Conservation (phyloP, 2,797 vertebrate species). For the Echeneis naucrates region DNA sequence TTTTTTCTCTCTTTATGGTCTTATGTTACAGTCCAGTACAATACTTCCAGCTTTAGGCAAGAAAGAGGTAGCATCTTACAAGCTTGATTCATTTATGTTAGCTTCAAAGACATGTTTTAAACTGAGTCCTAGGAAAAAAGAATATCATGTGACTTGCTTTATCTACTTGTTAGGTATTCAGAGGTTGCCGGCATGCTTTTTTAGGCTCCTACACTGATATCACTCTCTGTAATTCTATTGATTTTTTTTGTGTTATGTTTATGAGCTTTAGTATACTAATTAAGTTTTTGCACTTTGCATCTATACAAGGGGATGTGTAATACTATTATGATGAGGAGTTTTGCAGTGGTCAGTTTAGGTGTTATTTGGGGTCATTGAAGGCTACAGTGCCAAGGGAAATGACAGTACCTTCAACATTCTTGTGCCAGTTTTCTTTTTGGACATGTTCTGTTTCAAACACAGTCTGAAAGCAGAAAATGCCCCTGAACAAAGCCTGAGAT, state of each 20-base stretch:
- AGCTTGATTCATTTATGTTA: constrained; percentile 95
- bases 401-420: constrained; percentile 76
- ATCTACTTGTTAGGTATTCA: constrained; percentile 95
- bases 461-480: constrained; percentile 52
- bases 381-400: constrained; percentile 71
- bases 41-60: constrained; percentile 93
- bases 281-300: constrained; percentile 98
- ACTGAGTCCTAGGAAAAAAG: constrained; percentile 79
- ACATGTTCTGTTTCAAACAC: constrained; percentile 68
- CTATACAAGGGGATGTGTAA: constrained; percentile 96
- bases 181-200: constrained; percentile 96
- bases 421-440: constrained; percentile 81
- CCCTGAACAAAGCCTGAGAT: constrained; percentile 58
- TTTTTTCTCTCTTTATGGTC: constrained; percentile 77
- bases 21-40: constrained; percentile 90
- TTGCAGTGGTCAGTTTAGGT: constrained; percentile 77
- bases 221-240: constrained; percentile 79
- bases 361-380: constrained; percentile 69
- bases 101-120: constrained; percentile 92
- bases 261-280: constrained; percentile 92
- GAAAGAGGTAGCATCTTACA: constrained; percentile 94
- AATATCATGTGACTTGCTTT: constrained; percentile 93
- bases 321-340: constrained; percentile 88
- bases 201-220: constrained; percentile 92
- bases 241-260: constrained; percentile 81